These are phyloP conservation scores for Thysanoteuthis rhombus DNA, from an alignment of 2,888 invertebrate species.

Conservation along the genomic window DNA sequence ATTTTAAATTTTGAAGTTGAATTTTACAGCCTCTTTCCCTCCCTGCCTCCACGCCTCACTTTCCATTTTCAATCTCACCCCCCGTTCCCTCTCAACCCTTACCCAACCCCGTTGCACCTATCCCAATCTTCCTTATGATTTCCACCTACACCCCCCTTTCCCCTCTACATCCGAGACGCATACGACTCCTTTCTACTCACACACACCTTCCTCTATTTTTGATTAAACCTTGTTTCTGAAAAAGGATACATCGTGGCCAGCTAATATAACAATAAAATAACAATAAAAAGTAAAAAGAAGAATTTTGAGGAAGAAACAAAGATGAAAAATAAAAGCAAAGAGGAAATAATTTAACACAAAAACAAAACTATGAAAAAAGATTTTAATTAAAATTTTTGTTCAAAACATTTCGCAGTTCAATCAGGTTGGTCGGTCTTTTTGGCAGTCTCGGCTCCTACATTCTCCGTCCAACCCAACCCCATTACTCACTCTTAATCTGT, in stretches of 20 bases:
- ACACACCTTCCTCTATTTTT: neutral
- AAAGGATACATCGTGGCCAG: neutral
- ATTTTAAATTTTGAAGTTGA: conserved; percentile 12
- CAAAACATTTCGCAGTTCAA: neutral
- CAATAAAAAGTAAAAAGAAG: neutral
- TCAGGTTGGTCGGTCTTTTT: neutral
- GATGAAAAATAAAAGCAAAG: neutral
- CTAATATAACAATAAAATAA: neutral
- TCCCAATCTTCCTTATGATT: neutral
- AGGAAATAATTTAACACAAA: neutral
- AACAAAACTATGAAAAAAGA: neutral
- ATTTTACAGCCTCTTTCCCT: neutral
- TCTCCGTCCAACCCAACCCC: neutral
- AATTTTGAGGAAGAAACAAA: neutral
- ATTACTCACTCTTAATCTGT: neutral
- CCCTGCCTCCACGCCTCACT: neutral
- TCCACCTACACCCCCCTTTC: neutral
- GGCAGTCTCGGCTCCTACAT: neutral
- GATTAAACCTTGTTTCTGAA: neutral
- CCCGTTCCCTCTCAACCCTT: neutral
- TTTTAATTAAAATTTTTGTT: conserved; percentile 12
- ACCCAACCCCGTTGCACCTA: neutral
- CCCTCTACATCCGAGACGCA: neutral
- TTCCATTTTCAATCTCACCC: neutral
- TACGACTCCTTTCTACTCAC: neutral